A percentile compares a stretch with the other conserved stretches of the same genome.
phyloP scores from a whole-genome alignment of 2,888 invertebrate species.

The Lasius platythorax region DNA sequence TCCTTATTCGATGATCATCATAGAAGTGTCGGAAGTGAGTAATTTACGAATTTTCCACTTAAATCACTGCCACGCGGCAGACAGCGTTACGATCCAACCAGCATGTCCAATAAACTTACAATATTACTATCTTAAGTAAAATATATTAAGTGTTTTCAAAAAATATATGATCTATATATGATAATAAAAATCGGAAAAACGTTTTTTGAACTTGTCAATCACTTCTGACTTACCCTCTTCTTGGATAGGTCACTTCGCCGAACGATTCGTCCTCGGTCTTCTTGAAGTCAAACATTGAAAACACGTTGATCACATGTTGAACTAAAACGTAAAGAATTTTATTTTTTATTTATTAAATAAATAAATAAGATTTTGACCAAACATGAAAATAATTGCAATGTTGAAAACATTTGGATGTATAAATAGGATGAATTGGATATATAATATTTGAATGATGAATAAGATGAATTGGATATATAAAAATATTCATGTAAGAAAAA shows the following conservation, averaged over 20 bases:
- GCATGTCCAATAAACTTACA: constrained; percentile 81
- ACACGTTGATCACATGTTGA: constrained; percentile 25
- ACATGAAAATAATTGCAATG: constrained; percentile 61
- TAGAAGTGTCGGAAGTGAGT: constrained; percentile 46
- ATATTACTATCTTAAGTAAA: constrained; percentile 82
- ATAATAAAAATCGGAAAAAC: constrained; percentile 82
- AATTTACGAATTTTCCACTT: constrained; percentile 54
- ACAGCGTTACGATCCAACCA: constrained; percentile 70
- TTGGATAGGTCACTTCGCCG: constrained; percentile 24
- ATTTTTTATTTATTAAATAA: neutral
- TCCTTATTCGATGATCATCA: constrained; percentile 56
- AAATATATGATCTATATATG: constrained; percentile 84
- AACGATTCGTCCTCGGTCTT: constrained; percentile 6
- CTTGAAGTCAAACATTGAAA: constrained; percentile 51
- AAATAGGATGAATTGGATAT: neutral
- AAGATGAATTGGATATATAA: no score
- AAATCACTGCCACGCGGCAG: constrained; percentile 67
- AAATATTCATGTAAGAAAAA: neutral
- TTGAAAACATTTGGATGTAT: constrained; percentile 60
- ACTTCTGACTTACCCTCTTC: constrained; percentile 44
- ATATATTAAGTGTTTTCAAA: constrained; percentile 84
- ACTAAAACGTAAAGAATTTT: constrained; percentile 46
- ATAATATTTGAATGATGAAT: neutral
- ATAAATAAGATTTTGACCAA: constrained; percentile 54
- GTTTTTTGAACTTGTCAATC: constrained; percentile 72